Percentiles rank a stretch among this genome's conserved stretches.
Evolutionary conservation across 2,888 invertebrate genomes (phyloP).

Genomic region (Drepana falcataria): DNA sequence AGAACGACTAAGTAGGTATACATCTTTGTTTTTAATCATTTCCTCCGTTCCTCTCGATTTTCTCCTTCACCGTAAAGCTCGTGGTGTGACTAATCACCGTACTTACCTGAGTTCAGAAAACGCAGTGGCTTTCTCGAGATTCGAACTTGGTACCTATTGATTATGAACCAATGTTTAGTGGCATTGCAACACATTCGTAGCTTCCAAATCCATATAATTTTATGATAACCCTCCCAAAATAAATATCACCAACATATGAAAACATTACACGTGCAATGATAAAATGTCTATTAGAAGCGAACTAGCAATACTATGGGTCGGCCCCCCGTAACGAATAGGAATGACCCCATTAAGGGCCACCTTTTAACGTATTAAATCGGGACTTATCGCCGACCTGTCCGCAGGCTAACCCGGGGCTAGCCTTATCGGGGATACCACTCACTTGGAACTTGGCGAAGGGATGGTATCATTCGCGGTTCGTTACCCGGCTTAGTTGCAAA

Average conservation of each 20-base stretch:
- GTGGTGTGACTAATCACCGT: no score
- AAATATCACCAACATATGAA: constrained; percentile 9
- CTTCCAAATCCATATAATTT: no score
- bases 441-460: constrained; percentile 36
- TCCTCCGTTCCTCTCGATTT: no score
- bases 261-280: constrained; percentile 5
- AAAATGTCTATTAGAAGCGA: background rate
- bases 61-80: no score
- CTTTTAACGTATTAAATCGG: constrained; percentile 76
- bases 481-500: constrained; percentile 8
- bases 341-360: constrained; percentile 70
- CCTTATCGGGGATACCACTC: constrained; percentile 63
- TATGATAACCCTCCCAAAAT: background rate
- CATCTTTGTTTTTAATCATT: no score
- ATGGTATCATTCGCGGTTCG: constrained; percentile 41
- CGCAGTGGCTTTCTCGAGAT: no score
- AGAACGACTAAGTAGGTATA: no score
- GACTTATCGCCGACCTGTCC: constrained; percentile 65
- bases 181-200: no score
- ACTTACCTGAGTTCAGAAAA: no score
- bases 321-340: constrained; percentile 66
- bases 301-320: constrained; percentile 40
- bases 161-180: no score
- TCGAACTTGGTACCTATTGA: no score
- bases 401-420: constrained; percentile 50